Conservation (phyloP, 2,797 vertebrate species). For the Crenichthys baileyi region DNA sequence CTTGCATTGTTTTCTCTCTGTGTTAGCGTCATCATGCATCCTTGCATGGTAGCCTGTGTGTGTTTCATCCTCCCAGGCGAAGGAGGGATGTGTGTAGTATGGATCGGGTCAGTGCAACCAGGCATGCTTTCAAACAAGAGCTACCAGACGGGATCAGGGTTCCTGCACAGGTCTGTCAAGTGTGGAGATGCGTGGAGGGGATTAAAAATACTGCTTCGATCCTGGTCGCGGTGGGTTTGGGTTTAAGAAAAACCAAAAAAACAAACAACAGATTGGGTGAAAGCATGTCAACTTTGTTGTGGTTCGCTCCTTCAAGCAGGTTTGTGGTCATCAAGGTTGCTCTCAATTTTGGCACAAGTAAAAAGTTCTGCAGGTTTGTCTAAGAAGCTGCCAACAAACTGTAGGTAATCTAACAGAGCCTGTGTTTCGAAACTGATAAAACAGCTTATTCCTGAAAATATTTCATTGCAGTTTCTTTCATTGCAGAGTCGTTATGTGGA, state of each 20-base stretch:
- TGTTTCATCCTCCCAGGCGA: constrained; percentile 49
- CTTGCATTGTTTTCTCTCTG: constrained; percentile 46
- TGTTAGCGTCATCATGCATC: constrained; percentile 58
- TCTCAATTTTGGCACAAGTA: constrained; percentile 34
- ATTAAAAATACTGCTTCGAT: constrained; percentile 9
- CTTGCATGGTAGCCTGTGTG: constrained; percentile 50
- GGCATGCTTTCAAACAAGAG: constrained; percentile 67
- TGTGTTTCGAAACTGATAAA: background rate
- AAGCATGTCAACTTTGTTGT: constrained; percentile 26
- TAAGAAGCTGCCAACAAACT: constrained; percentile 37
- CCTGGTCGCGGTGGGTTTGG: constrained; percentile 28
- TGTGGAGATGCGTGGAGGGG: constrained; percentile 42
- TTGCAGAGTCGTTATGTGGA: too few species aligned
- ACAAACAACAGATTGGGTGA: constrained; percentile 9
- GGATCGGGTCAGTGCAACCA: constrained; percentile 66
- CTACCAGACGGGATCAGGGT: constrained; percentile 57
- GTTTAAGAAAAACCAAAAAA: background rate
- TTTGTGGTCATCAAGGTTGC: constrained; percentile 23
- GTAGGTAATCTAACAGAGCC: constrained; percentile 35
- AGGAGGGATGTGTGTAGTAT: constrained; percentile 42
- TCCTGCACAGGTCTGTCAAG: constrained; percentile 61
- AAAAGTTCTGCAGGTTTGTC: constrained; percentile 44
- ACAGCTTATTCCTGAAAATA: background rate
- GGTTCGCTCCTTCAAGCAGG: constrained; percentile 15
- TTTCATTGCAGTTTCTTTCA: background rate